Base-by-base conservation (phyloP, 2,113 vertebrate genomes). In the Taurulus bubalis region DNA sequence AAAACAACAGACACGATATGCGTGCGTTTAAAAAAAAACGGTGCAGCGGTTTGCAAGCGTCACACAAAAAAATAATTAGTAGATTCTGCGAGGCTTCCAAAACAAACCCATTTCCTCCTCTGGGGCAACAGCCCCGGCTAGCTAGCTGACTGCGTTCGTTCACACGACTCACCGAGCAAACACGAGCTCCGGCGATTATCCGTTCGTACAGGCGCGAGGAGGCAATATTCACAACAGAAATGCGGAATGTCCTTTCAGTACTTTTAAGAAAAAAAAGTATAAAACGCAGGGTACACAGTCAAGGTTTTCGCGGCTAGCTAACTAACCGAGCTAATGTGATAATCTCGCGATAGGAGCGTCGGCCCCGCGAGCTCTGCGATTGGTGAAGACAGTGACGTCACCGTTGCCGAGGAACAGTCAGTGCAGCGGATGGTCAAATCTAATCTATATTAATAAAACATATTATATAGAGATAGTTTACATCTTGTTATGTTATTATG, bases 351-450 rank as follows among this genome's bases (percentile, higher is more conserved):
- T 82, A 93, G 66, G 0, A 65, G 38, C 84, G 85, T 82, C 78
- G 58, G 20, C 12, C 32, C 49, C 15, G 78, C 56, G 75, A 84
- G 79, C 49, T 20, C 32, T 36, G 4, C 14, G 88, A 94, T 95
- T 94, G 93, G 95, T 24, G 8, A 5, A 22, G 4, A 0, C 0
- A 0, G 14, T 88, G 81, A 94, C 80, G 90, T 94, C 94, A 94
- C 82, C 72, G 94, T 95, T 95, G 92, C 95, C 90, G 88, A 93
- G 94, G 94, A 20, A 93, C 88, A 89, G 87, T 68, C 38, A 1
- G 16, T n/a, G 67, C 64, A 70, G 56, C 51, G 16, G 62, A 38
- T 53, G 20, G 4, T 59, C 28, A 59, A 16, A 32, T 59, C 6
- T 30, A 1, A 59, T 59, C 2, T 59, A 15, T 45, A 2, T 45